phyloP scores from a whole-genome alignment of 2,797 vertebrate genomes.

The Darevskia mixta region DNA sequence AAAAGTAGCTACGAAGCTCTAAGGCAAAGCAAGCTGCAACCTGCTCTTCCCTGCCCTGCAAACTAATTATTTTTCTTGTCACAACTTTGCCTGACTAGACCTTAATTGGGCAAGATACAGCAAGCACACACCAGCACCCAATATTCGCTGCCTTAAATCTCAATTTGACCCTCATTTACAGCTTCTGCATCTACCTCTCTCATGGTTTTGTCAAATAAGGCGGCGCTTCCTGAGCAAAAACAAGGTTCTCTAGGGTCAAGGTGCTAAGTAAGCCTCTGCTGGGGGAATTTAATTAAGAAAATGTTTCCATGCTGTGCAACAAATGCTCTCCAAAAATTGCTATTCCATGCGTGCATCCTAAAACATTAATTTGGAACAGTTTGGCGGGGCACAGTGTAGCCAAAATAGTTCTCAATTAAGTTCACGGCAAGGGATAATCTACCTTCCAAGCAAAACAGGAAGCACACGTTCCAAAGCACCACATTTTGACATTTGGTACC shows the following conservation, averaged over 20 bases:
- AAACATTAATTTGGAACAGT: conserved; percentile 25
- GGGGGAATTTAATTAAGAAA: conserved; percentile 26
- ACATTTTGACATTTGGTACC: neutral
- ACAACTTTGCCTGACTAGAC: neutral
- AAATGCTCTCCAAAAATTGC: conserved; percentile 39
- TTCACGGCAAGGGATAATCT: conserved; percentile 33
- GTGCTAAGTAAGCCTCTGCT: conserved; percentile 37
- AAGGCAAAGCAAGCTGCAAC: neutral
- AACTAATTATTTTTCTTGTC: neutral
- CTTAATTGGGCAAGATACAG: conserved; percentile 20
- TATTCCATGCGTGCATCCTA: conserved; percentile 35
- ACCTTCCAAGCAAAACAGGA: conserved; percentile 1
- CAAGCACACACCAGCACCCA: neutral
- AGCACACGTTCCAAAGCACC: neutral
- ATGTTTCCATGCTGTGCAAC: conserved; percentile 21
- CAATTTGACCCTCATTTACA: conserved; percentile 17
- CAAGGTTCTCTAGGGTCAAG: neutral
- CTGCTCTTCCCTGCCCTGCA: neutral
- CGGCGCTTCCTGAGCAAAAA: neutral
- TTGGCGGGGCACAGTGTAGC: conserved; percentile 35
- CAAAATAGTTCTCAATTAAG: neutral
- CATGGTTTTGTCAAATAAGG: conserved; percentile 21
- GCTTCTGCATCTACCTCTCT: neutral
- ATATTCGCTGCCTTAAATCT: neutral
- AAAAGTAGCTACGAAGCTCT: neutral